Evolutionary conservation across 2,888 invertebrate genomes (phyloP).

Genomic region (Aquatica leii): DNA sequence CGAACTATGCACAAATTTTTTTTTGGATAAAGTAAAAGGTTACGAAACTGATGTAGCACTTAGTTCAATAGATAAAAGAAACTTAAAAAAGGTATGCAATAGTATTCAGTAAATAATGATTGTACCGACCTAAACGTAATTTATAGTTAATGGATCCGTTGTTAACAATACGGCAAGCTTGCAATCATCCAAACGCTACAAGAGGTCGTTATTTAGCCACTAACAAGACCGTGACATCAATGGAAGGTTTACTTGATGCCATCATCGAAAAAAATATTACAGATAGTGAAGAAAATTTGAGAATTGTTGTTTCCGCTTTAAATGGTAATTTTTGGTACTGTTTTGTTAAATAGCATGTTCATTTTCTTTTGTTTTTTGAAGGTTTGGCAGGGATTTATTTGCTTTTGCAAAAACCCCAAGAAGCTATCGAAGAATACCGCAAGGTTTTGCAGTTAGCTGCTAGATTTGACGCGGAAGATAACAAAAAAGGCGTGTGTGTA

Average conservation of each 20-base stretch:
- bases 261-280: constrained; percentile 68
- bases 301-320: constrained; percentile 69
- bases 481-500: constrained; percentile 61
- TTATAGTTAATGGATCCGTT: constrained; percentile 70
- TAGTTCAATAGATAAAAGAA: constrained; percentile 60
- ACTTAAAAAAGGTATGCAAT: constrained; percentile 56
- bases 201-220: constrained; percentile 64
- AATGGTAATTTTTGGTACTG: constrained; percentile 64
- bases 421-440: constrained; percentile 70
- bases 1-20: constrained; percentile 61
- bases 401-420: constrained; percentile 62
- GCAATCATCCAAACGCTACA: constrained; percentile 73
- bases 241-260: constrained; percentile 72
- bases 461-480: constrained; percentile 43
- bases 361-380: constrained; percentile 44
- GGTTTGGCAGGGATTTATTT: constrained; percentile 72
- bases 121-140: too few species aligned
- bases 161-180: constrained; percentile 72
- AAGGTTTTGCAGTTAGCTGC: constrained; percentile 65
- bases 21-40: constrained; percentile 60
- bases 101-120: too few species aligned
- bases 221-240: constrained; percentile 65
- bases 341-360: neutral
- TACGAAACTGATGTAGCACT: constrained; percentile 61
- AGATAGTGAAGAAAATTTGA: constrained; percentile 71